Percentiles rank a stretch among this genome's conserved stretches.
phyloP scores from a whole-genome alignment of 1,140 invertebrate species.

The Magallana gigas region DNA sequence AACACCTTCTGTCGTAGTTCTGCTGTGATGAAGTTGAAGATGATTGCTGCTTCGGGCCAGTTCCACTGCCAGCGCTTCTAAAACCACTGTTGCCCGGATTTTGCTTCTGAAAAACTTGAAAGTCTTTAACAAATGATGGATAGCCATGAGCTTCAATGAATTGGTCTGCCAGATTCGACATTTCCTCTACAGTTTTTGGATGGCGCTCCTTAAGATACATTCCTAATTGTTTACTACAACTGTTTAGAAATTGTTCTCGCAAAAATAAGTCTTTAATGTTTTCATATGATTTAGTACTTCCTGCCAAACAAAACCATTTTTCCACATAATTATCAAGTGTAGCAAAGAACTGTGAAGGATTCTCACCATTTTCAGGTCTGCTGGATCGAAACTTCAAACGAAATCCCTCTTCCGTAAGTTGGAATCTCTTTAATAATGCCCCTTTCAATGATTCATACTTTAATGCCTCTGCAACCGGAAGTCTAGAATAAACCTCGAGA shows the following conservation, averaged over 20 bases:
- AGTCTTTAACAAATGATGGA: neutral
- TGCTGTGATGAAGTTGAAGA: neutral
- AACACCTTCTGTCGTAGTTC: constrained; percentile 21
- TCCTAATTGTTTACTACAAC: constrained; percentile 6
- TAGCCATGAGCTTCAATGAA: neutral
- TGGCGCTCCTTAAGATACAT: constrained; percentile 44
- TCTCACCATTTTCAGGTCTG: constrained; percentile 47
- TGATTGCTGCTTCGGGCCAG: neutral
- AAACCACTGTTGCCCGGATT: neutral
- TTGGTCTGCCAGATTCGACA: constrained; percentile 39
- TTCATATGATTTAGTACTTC: constrained; percentile 1
- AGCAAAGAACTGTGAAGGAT: constrained; percentile 39
- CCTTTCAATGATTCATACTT: constrained; percentile 40
- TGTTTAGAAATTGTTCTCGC: constrained; percentile 38
- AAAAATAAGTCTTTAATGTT: constrained; percentile 39
- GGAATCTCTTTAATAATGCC: constrained; percentile 41
- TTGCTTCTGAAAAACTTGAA: neutral
- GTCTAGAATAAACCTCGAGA: constrained; percentile 37
- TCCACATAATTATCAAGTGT: constrained; percentile 27
- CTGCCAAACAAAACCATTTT: constrained; percentile 34
- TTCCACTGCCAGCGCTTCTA: neutral
- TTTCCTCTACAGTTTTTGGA: neutral
- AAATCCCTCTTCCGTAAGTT: constrained; percentile 35
- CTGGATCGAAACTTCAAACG: constrained; percentile 23
- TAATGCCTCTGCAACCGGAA: neutral